phyloP scores from a whole-genome alignment of 1,140 invertebrate genomes.

The Sinonovacula constricta region DNA sequence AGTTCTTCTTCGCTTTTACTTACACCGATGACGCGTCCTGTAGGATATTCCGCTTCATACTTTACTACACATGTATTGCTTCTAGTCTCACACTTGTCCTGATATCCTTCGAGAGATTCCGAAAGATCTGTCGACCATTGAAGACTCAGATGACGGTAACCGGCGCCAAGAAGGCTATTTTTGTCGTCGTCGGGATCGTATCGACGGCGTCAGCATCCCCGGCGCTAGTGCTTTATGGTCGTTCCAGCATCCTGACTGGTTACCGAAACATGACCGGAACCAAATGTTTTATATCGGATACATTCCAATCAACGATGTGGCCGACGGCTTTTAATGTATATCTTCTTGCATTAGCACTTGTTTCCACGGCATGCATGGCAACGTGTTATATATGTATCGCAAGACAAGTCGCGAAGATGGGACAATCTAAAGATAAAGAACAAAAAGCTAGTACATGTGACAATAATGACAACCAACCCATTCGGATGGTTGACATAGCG shows the following conservation, averaged over 20 bases:
- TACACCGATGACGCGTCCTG: slow-evolving; percentile 54
- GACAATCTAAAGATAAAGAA: slow-evolving; percentile 16
- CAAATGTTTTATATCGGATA: slow-evolving; percentile 34
- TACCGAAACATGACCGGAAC: slow-evolving; percentile 1
- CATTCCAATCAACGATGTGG: slow-evolving; percentile 6
- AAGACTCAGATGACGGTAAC: slow-evolving; percentile 57
- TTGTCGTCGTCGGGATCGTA: slow-evolving; percentile 17
- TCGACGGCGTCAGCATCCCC: slow-evolving; percentile 19
- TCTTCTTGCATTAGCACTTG: slow-evolving; percentile 28
- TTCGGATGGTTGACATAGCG: not conserved
- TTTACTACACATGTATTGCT: slow-evolving; percentile 57
- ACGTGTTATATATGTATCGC: slow-evolving; percentile 29
- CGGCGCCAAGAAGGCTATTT: slow-evolving; percentile 30
- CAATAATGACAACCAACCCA: too few species aligned
- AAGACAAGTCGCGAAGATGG: slow-evolving; percentile 41
- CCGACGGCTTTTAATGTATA: slow-evolving; percentile 41
- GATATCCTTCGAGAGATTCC: slow-evolving; percentile 65
- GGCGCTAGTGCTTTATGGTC: slow-evolving; percentile 33
- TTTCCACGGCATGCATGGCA: slow-evolving; percentile 22
- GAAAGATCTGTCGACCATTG: slow-evolving; percentile 64
- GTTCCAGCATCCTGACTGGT: slow-evolving; percentile 20
- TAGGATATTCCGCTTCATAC: slow-evolving; percentile 63
- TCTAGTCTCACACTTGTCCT: slow-evolving; percentile 64
- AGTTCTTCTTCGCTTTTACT: slow-evolving; percentile 31
- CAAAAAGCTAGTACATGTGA: too few species aligned